Evolutionary conservation across 2,113 vertebrate species (phyloP).

Genomic region (Artemisiospiza belli): DNA sequence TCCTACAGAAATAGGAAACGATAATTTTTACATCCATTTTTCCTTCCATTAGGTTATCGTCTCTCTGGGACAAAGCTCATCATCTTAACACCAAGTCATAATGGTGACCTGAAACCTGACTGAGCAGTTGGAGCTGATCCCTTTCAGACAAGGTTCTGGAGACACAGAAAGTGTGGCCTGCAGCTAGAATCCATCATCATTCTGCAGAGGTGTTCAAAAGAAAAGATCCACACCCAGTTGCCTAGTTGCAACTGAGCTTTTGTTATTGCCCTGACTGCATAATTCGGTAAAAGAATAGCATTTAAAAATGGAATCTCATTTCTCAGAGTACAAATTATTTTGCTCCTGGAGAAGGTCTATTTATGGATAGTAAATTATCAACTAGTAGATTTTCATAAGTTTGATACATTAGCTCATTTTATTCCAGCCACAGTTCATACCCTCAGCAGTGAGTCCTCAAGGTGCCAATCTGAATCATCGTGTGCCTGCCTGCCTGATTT

Average conservation of each 20-base stretch:
- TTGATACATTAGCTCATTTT: not conserved
- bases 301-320: not conserved
- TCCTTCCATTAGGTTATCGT: not conserved
- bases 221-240: not conserved
- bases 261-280: not conserved
- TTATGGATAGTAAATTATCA: conserved; percentile 2
- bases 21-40: not conserved
- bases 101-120: not conserved
- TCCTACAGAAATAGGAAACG: not conserved
- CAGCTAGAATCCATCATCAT: not conserved
- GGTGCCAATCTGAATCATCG: not conserved
- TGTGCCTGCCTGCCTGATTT: conserved; percentile 24
- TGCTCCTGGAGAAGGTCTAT: not conserved
- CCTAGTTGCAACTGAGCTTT: not conserved
- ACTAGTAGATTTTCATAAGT: not conserved
- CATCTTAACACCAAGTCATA: not conserved
- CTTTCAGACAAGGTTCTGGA: not conserved
- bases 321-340: not conserved
- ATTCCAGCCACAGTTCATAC: not conserved
- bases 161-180: not conserved
- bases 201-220: not conserved
- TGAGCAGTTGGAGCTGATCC: not conserved
- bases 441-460: not conserved
- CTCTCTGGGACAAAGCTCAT: not conserved
- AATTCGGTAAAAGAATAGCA: not conserved